Conservation (phyloP, 2,888 invertebrate species). For the Leucoma salicis region DNA sequence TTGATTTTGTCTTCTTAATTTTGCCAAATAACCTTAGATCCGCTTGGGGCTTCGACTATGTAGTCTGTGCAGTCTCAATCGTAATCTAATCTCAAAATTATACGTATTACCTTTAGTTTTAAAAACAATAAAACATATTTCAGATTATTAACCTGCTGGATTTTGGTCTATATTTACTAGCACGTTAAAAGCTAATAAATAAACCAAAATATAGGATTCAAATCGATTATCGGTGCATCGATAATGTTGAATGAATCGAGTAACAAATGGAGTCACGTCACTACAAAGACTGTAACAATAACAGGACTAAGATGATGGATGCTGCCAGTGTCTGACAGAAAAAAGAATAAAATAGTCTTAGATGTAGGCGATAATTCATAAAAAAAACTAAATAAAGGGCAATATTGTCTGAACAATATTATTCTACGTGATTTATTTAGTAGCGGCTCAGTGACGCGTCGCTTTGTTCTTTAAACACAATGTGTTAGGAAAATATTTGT, state of each 20-base stretch:
- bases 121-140: no score
- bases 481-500: slow-evolving; percentile 23
- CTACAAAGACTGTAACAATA: slow-evolving; percentile 60
- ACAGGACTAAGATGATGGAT: slow-evolving; percentile 60
- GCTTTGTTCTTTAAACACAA: slow-evolving; percentile 35
- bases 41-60: no score
- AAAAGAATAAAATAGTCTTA: slow-evolving; percentile 61
- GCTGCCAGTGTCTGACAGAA: slow-evolving; percentile 60
- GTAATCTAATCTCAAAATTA: no score
- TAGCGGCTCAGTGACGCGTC: slow-evolving; percentile 31
- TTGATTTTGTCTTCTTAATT: no score
- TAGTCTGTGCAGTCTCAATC: no score
- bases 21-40: no score
- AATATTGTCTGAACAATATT: slow-evolving; percentile 57
- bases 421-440: slow-evolving; percentile 56
- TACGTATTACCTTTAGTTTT: no score
- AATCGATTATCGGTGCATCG: slow-evolving; percentile 13
- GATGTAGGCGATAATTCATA: slow-evolving; percentile 72
- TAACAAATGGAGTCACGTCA: slow-evolving; percentile 34
- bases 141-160: no score
- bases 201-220: no score
- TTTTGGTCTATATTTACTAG: no score
- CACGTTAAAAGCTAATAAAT: no score
- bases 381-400: slow-evolving; percentile 62
- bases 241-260: slow-evolving; percentile 12